These are phyloP conservation scores for Megaptera novaeangliae DNA, from an alignment of 2,113 vertebrate genomes.

Conservation along the genomic window DNA sequence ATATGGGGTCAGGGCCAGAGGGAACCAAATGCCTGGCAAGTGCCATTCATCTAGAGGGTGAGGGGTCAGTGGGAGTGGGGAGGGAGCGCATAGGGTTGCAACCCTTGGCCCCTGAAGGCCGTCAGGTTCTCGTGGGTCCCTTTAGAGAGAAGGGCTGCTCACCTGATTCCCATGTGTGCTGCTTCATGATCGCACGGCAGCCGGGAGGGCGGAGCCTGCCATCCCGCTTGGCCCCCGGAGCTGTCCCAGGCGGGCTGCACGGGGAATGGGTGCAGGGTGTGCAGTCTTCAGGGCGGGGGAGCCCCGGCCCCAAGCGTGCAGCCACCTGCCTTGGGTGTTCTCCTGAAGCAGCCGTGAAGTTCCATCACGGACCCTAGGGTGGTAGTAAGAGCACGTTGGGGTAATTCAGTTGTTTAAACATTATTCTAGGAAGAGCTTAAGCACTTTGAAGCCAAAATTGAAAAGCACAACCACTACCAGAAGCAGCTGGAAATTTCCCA, in stretches of 20 bases:
- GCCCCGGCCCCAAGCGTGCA: rapidly evolving
- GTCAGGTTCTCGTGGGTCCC: no score
- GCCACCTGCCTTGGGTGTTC: no score
- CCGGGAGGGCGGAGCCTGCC: background rate
- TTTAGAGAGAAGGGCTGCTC: rapidly evolving
- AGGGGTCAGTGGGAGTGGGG: rapidly evolving
- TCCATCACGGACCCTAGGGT: background rate
- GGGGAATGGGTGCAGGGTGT: background rate
- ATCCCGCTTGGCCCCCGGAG: background rate
- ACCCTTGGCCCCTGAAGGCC: background rate
- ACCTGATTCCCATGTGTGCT: rapidly evolving
- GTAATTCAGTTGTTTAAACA: background rate
- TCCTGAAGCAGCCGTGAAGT: background rate
- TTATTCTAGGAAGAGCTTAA: constrained; percentile 90
- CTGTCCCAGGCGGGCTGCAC: rapidly evolving
- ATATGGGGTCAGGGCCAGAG: background rate
- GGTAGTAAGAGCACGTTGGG: background rate
- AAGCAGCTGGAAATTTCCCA: constrained; percentile 95
- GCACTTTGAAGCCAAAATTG: constrained; percentile 96
- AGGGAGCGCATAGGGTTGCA: no score
- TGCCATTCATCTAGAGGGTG: background rate
- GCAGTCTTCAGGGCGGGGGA: background rate
- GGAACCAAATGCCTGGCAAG: background rate
- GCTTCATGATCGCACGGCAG: rapidly evolving
- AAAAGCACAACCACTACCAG: constrained; percentile 96